Evolutionary conservation across 2,888 invertebrate genomes (phyloP), one percentile per base, ranked within the genome.

Genomic region (Thecocarcelia acutangulata): DNA sequence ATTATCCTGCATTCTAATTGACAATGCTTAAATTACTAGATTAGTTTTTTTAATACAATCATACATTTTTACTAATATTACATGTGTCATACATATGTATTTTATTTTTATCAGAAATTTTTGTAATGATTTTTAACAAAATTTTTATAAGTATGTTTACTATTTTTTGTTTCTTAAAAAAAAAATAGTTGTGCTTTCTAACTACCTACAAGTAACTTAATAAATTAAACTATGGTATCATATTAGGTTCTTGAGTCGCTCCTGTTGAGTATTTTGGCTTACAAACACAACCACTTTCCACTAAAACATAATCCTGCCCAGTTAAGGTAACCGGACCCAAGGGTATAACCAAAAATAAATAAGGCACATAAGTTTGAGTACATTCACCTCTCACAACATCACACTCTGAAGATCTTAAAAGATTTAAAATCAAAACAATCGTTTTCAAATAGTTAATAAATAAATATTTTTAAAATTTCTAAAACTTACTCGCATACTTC

Each of bases 261-360:
- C 91, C 91, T 85, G 90, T 90, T 44, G 91, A 90, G 80, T 91
- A 91, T 85, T 91, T 91, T 11, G 93, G 93, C 87, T 95, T 94
- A 90, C 97, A 97, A 33, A 97, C 96, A 89, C 97, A 97, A n/a
- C 97, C 97, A 86, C 96, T 97, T 90, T 97, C 97, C 28, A 97
- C 97, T 63, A 97, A 92, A n/a, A 97, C 97, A 91, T 97, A 97
- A 91, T 97, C 97, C 90, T 97, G 97, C 5, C 97, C 97, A 3
- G 97, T 97, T 17, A 97, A 91, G 12, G 97, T 97, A 17, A 97
- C 97, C 13, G 97, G 97, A 6, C 97, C 97, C 72, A 97, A 90
- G 0, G 97, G 97, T 79, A 97, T 95, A 75, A 97, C 97, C 90
- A 97, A 92, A 91, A 97, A 97, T 85, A 97, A 91, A 90, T 97